Evolutionary conservation across 2,113 vertebrate species (phyloP).

Genomic region (Anolis sagrei): DNA sequence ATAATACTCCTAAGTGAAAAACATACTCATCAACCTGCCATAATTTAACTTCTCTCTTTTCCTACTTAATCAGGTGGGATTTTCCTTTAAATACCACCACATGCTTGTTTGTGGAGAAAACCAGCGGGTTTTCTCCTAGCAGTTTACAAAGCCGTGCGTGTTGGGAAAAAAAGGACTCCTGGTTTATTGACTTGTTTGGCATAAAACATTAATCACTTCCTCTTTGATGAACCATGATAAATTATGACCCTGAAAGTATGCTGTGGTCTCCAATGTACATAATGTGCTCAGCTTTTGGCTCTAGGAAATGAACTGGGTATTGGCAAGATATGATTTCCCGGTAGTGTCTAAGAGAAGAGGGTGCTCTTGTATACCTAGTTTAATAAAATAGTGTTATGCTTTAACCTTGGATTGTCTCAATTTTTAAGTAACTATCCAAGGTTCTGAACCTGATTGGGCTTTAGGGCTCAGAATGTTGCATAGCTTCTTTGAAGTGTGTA

Average conservation of each 20-base stretch:
- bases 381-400: constrained; percentile 17
- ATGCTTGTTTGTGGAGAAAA: too few relatives aligned
- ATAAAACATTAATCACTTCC: constrained; percentile 67
- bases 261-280: constrained; percentile 33
- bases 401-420: accelerated
- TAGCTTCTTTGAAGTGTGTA: too few relatives aligned
- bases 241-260: constrained; percentile 54
- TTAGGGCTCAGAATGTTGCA: too few relatives aligned
- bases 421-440: neutral
- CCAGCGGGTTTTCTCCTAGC: constrained; percentile 50
- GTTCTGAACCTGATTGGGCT: neutral
- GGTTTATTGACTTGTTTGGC: constrained; percentile 62
- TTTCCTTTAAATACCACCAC: constrained; percentile 28
- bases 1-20: neutral
- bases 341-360: constrained; percentile 3
- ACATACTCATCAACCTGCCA: constrained; percentile 15
- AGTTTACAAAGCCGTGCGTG: constrained; percentile 60
- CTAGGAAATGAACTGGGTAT: neutral
- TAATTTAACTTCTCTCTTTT: neutral
- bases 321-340: constrained; percentile 35
- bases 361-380: neutral
- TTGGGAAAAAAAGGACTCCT: constrained; percentile 23
- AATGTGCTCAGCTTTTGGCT: constrained; percentile 37
- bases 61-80: constrained; percentile 5
- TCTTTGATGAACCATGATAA: constrained; percentile 61